Conservation (phyloP, 2,113 vertebrate species). For the Lampris megalopsis region DNA sequence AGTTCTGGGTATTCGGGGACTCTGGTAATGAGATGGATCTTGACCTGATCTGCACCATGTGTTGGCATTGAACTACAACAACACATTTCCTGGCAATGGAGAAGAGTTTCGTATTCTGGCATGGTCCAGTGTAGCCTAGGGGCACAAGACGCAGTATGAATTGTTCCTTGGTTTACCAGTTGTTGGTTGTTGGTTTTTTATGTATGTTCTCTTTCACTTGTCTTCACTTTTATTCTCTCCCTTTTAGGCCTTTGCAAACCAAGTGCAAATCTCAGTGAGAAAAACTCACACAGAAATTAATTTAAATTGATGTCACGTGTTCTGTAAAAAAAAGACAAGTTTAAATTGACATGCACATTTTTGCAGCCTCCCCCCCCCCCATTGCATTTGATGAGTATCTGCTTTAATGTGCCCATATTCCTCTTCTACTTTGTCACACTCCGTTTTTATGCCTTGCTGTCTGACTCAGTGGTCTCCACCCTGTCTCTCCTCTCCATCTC, state of each 20-base stretch:
- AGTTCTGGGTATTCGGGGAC: slow-evolving; percentile 25
- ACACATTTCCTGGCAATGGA: slow-evolving; percentile 11
- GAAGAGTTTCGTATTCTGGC: slow-evolving; percentile 32
- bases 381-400: too few species aligned
- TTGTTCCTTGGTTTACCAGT: slow-evolving; percentile 55
- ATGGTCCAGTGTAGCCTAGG: slow-evolving; percentile 27
- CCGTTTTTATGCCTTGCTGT: neutral
- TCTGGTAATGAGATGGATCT: slow-evolving; percentile 3
- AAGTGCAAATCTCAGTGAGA: too few species aligned
- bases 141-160: slow-evolving; percentile 34
- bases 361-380: too few species aligned
- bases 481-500: neutral
- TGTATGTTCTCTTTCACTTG: slow-evolving; percentile 27
- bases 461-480: neutral
- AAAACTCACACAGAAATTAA: too few species aligned
- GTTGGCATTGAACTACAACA: slow-evolving; percentile 40
- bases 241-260: neutral
- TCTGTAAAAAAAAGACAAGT: too few species aligned
- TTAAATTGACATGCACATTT: too few species aligned
- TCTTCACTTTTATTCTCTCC: neutral
- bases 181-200: slow-evolving; percentile 34
- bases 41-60: slow-evolving; percentile 36
- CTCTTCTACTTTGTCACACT: neutral
- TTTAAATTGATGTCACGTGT: too few species aligned
- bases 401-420: neutral